phyloP scores from a whole-genome alignment of 2,888 invertebrate genomes.

The Malthinus seriepunctatus region DNA sequence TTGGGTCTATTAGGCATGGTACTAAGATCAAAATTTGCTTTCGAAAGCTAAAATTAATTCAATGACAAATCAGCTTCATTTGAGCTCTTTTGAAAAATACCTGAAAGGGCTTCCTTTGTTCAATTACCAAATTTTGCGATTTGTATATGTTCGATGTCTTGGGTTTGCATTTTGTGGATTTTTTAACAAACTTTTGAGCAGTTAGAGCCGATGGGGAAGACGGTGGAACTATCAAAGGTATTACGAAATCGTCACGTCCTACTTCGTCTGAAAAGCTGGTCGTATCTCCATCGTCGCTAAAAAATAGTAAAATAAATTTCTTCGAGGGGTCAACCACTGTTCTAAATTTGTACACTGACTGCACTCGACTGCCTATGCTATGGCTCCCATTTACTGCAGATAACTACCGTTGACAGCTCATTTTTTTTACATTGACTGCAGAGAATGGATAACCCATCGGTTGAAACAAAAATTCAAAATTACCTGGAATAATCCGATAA shows the following conservation, averaged over 20 bases:
- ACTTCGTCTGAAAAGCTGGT: slow-evolving; percentile 71
- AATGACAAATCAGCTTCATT: not conserved
- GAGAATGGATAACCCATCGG: no score
- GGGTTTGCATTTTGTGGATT: slow-evolving; percentile 42
- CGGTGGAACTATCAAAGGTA: slow-evolving; percentile 65
- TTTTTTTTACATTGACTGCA: no score
- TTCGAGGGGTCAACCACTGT: no score
- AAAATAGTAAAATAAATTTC: slow-evolving; percentile 26
- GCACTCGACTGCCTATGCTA: no score
- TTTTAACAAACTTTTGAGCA: no score
- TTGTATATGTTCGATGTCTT: slow-evolving; percentile 32
- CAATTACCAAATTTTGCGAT: not conserved
- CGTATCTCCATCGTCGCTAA: slow-evolving; percentile 79
- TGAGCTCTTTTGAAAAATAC: not conserved
- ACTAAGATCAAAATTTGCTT: slow-evolving; percentile 60
- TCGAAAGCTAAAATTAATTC: slow-evolving; percentile 58
- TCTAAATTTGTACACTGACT: no score
- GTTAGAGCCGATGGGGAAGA: slow-evolving; percentile 73
- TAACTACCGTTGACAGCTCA: no score
- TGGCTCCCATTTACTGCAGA: no score
- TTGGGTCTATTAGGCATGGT: slow-evolving; percentile 39
- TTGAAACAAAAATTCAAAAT: not conserved
- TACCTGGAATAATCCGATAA: slow-evolving; percentile 89
- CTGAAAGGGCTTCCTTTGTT: not conserved
- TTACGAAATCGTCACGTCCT: slow-evolving; percentile 52